Evolutionary conservation across 2,113 vertebrate species (phyloP), one percentile per base, ranked within the genome.

Genomic region (Corythornis madagascariensis): DNA sequence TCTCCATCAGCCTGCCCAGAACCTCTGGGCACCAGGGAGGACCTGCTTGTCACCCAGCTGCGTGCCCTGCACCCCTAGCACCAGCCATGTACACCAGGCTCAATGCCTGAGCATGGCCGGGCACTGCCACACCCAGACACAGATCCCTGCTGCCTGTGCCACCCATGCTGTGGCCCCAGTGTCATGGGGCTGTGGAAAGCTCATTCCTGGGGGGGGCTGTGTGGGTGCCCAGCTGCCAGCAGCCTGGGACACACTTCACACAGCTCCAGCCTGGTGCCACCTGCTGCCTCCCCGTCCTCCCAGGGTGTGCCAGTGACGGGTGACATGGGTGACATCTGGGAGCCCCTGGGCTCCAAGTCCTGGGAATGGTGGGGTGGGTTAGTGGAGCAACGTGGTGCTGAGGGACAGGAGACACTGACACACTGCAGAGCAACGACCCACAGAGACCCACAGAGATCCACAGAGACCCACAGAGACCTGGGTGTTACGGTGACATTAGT

Each of bases 401-500:
- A 65, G 63, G 74, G 66, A 89, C 66, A 92, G 93, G 82, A 92
- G 93, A 90, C 72, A 2, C 29, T 59, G 91, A 70, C 83, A 93
- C 95, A 89, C 69, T 10, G 59, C 92, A 74, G 91, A 96, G 96
- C 91, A 5, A 85, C 24, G 40, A 86, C 80, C 48, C 84, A 71
- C 42, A 64, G n/a, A 80, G 48, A 28, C 61, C 45, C n/a, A 31
- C 33, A 29, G 52, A 33, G 61, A 67, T 38, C 77, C 87, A 88
- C 69, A 52, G 7, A 64, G 60, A 77, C 60, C 60, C 9, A 35
- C 60, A 40, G 60, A 33, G 92, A 65, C 66, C 92, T 4, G 48
- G 92, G 73, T 43, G 91, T 88, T 94, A 93, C 5, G 22, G 77
- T 86, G 96, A 92, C 93, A 86, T 94, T 96, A 95, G 94, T 35